phyloP scores from a whole-genome alignment of 1,140 invertebrate genomes.

The Drosophila pandora region DNA sequence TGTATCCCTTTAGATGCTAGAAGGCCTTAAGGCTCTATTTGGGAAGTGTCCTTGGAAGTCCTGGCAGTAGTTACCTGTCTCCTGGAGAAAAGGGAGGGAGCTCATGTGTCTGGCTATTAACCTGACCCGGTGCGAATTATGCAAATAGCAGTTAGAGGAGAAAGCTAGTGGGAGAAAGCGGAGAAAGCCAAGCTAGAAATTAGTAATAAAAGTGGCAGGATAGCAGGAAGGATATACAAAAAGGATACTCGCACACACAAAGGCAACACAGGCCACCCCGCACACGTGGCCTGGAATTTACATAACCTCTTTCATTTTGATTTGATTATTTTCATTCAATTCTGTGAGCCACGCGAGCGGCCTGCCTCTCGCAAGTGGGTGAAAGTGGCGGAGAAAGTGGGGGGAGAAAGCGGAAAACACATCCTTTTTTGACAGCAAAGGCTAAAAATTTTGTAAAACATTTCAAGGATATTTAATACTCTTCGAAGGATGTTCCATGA shows the following conservation, averaged over 20 bases:
- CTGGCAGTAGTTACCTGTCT: slow-evolving; percentile 12
- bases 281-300: slow-evolving; percentile 64
- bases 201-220: slow-evolving; percentile 44
- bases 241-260: not conserved
- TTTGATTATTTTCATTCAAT: slow-evolving; percentile 79
- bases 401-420: not conserved
- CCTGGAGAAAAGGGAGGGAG: no score
- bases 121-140: slow-evolving; percentile 55
- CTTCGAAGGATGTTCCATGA: not conserved
- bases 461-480: not conserved
- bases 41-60: not conserved
- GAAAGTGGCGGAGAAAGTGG: not conserved
- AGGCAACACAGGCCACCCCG: not conserved
- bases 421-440: slow-evolving; percentile 30
- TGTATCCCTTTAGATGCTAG: no score
- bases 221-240: not conserved
- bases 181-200: slow-evolving; percentile 45
- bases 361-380: not conserved
- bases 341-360: slow-evolving; percentile 61
- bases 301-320: slow-evolving; percentile 73
- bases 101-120: slow-evolving; percentile 51
- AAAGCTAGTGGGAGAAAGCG: not conserved
- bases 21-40: no score
- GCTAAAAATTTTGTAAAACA: slow-evolving; percentile 6
- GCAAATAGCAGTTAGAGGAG: slow-evolving; percentile 49